These are phyloP conservation scores for Cyanoramphus novaezelandiae DNA, from an alignment of 2,113 vertebrate genomes.

Conservation along the genomic window DNA sequence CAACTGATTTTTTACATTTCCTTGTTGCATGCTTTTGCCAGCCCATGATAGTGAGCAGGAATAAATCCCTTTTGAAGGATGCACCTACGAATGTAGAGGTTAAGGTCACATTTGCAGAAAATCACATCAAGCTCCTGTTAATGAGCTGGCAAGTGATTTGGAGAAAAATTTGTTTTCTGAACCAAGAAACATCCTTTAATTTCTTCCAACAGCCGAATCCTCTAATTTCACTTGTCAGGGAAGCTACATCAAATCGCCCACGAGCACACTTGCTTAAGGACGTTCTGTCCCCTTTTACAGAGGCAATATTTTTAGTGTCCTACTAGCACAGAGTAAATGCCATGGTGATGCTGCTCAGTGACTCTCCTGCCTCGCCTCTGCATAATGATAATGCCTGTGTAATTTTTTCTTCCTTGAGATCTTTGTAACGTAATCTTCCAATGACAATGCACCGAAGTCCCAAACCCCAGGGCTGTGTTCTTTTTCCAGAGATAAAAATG, in stretches of 20 bases:
- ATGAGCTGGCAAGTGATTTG: conserved; percentile 39
- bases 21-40: neutral
- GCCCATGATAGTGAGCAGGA: neutral
- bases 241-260: conserved; percentile 61
- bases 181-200: conserved; percentile 52
- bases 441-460: neutral
- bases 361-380: conserved; percentile 41
- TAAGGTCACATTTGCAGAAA: conserved; percentile 20
- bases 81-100: neutral
- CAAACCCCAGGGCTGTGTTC: neutral
- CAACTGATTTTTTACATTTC: neutral
- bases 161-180: conserved; percentile 46
- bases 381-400: neutral
- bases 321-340: conserved; percentile 61
- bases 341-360: conserved; percentile 36
- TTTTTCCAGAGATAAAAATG: neutral
- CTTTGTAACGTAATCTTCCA: neutral
- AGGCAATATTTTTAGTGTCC: conserved; percentile 68
- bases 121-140: conserved; percentile 1
- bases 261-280: conserved; percentile 55
- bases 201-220: conserved; percentile 38
- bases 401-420: neutral
- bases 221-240: conserved; percentile 67
- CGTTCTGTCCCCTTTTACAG: conserved; percentile 64
- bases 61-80: neutral